Conservation (phyloP, 1,140 invertebrate species). For the Zelostemma sp. region DNA sequence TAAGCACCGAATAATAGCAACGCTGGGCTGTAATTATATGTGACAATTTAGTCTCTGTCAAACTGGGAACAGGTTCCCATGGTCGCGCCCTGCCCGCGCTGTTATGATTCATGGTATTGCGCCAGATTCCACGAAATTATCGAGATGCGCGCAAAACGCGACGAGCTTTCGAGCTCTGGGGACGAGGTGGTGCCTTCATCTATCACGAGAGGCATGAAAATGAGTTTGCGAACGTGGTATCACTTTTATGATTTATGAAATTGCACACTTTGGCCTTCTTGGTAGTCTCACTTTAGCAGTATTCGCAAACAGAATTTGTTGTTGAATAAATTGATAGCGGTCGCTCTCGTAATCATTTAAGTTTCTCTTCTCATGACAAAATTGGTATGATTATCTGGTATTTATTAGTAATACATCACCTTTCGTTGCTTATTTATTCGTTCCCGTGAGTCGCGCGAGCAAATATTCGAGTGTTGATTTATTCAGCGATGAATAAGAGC, state of each 20-base stretch:
- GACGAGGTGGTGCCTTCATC: constrained; percentile 15
- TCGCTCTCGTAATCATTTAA: neutral
- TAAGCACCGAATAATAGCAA: constrained; percentile 58
- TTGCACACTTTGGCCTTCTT: neutral
- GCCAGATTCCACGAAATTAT: constrained; percentile 58
- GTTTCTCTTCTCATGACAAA: no score
- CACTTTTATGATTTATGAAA: constrained; percentile 14
- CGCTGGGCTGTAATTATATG: constrained; percentile 54
- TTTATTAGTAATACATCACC: no score
- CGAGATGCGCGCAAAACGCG: constrained; percentile 52
- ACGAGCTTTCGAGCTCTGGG: no score
- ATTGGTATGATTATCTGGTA: no score
- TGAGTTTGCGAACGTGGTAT: constrained; percentile 18
- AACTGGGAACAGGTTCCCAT: constrained; percentile 55
- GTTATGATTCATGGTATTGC: constrained; percentile 57
- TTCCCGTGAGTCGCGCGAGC: no score
- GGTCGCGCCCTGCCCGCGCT: constrained; percentile 49
- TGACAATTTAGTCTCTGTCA: constrained; percentile 57
- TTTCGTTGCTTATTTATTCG: no score
- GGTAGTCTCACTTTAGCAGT: neutral
- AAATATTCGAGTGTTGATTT: no score
- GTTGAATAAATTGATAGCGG: neutral
- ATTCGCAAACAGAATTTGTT: neutral
- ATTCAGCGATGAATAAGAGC: no score
- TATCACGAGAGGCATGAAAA: constrained; percentile 17